Conservation (phyloP, 2,797 vertebrate species). For the Lateolabrax maculatus region DNA sequence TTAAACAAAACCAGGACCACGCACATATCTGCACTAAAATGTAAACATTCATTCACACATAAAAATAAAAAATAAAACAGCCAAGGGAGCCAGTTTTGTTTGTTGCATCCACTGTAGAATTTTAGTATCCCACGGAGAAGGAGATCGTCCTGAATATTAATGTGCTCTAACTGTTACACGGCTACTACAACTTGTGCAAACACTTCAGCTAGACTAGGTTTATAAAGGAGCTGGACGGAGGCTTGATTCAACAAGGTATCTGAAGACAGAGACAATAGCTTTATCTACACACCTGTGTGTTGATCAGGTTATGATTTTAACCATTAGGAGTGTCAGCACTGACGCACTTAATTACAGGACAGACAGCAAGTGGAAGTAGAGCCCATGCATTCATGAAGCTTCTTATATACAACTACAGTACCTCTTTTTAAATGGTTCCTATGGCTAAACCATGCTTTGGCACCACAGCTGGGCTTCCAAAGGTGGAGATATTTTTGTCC, state of each 20-base stretch:
- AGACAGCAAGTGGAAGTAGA: constrained; percentile 33
- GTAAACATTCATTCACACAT: constrained; percentile 77
- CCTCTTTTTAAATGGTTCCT: constrained; percentile 55
- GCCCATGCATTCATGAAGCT: constrained; percentile 65
- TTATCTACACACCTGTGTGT: constrained; percentile 48
- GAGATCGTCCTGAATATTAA: constrained; percentile 52
- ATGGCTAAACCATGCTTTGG: constrained; percentile 71
- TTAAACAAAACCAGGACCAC: constrained; percentile 71
- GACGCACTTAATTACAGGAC: constrained; percentile 20
- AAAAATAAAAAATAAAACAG: constrained; percentile 47
- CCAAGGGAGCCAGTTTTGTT: constrained; percentile 53
- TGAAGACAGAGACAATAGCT: constrained; percentile 39
- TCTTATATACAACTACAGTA: constrained; percentile 74
- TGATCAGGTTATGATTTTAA: constrained; percentile 32
- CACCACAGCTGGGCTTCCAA: constrained; percentile 50
- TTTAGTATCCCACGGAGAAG: constrained; percentile 44
- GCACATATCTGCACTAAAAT: constrained; percentile 63
- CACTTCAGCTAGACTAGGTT: constrained; percentile 61
- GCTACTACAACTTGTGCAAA: constrained; percentile 66
- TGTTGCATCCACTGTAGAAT: constrained; percentile 68
- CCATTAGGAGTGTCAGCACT: constrained; percentile 30
- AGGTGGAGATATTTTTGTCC: constrained; percentile 35
- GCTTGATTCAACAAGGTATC: constrained; percentile 41
- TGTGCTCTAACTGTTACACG: constrained; percentile 55
- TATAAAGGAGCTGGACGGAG: constrained; percentile 56